Conservation (phyloP, 2,797 vertebrate genomes). For the Hozukius guyotensis region DNA sequence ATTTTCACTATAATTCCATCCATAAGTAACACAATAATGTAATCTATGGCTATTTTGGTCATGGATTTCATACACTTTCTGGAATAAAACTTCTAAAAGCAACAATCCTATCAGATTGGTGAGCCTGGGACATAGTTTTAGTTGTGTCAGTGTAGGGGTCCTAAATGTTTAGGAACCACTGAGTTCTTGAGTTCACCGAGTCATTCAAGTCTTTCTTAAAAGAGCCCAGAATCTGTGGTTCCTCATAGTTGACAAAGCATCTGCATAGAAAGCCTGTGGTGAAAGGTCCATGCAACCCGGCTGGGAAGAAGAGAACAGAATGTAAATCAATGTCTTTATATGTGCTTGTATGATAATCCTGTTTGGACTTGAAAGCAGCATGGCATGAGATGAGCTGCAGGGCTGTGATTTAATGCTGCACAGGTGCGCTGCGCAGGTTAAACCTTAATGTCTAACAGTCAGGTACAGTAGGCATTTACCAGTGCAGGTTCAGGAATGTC, state of each 20-base stretch:
- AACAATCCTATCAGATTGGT: no score
- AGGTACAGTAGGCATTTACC: neutral
- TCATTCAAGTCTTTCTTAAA: neutral
- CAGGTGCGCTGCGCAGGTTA: neutral
- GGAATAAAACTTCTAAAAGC: no score
- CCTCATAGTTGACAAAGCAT: neutral
- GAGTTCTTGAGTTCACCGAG: no score
- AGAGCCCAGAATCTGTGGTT: neutral
- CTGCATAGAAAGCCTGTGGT: neutral
- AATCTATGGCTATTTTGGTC: no score
- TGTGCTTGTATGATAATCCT: neutral
- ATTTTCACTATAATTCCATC: no score
- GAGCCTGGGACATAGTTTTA: no score
- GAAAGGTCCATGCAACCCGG: neutral
- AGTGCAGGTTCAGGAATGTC: constrained; percentile 21
- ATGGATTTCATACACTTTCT: no score
- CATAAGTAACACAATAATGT: no score
- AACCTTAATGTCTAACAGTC: neutral
- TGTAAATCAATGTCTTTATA: neutral
- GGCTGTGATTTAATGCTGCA: neutral
- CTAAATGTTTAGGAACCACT: no score
- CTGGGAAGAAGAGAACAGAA: neutral
- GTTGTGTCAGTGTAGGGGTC: no score
- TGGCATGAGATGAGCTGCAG: neutral
- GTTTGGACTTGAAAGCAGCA: neutral